phyloP scores from a whole-genome alignment of 1,140 invertebrate genomes.

The Cardiocondyla obscurior region DNA sequence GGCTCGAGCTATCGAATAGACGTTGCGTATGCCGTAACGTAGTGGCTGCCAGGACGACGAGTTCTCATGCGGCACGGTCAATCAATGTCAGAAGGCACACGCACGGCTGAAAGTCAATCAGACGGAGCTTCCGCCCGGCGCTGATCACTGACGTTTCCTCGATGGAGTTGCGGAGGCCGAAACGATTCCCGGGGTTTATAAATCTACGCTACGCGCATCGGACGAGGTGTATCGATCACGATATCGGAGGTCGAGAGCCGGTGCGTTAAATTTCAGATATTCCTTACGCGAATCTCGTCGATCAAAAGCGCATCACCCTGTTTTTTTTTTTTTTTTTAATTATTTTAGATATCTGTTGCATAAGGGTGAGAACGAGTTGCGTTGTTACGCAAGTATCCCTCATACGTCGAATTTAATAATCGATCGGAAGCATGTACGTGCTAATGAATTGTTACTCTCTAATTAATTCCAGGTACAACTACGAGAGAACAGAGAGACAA shows the following conservation, averaged over 20 bases:
- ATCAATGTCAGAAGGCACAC: conserved; percentile 71
- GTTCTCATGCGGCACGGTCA: conserved; percentile 47
- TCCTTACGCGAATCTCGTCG: not conserved
- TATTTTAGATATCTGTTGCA: not conserved
- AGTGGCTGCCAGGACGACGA: conserved; percentile 13
- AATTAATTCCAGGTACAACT: not conserved
- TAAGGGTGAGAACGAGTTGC: not conserved
- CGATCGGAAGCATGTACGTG: not conserved
- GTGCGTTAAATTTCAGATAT: not conserved
- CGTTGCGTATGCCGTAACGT: conserved; percentile 6
- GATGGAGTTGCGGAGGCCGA: conserved; percentile 26
- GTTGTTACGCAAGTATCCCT: not conserved
- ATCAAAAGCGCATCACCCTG: not conserved
- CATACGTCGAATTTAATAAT: not conserved
- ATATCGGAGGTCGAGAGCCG: not conserved
- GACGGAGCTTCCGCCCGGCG: conserved; percentile 62
- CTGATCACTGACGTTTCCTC: conserved; percentile 30
- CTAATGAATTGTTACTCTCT: not conserved
- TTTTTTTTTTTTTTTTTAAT: not conserved
- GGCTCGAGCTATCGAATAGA: conserved; percentile 10
- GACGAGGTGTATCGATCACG: conserved; percentile 29
- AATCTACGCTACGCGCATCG: not conserved
- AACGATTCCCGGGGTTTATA: conserved; percentile 31
- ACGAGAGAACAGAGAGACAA: not conserved
- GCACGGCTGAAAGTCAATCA: conserved; percentile 73